Conservation (phyloP, 2,888 invertebrate genomes). For the Stenichneumon culpator region DNA sequence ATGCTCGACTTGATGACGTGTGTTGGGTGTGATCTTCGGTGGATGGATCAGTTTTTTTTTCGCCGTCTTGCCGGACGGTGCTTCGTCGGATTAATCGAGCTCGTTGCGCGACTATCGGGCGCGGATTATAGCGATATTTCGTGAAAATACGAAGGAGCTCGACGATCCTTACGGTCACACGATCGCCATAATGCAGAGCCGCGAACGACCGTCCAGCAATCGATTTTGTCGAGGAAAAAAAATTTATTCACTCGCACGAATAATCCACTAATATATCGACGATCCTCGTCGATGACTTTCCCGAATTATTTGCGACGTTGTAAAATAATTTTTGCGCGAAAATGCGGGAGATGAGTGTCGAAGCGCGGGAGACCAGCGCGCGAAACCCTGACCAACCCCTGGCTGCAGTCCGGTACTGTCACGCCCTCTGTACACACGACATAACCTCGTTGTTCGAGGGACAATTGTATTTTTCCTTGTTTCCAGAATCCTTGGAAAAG, state of each 20-base stretch:
- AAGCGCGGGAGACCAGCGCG: slow-evolving; percentile 84
- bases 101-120: slow-evolving; percentile 45
- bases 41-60: slow-evolving; percentile 55
- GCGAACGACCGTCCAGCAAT: slow-evolving; percentile 16
- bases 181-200: slow-evolving; percentile 81
- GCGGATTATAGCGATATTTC: neutral
- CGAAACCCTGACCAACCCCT: slow-evolving; percentile 83
- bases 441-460: slow-evolving; percentile 69
- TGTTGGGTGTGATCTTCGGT: slow-evolving; percentile 57
- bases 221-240: neutral
- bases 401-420: slow-evolving; percentile 76
- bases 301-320: slow-evolving; percentile 50
- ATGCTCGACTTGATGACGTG: slow-evolving; percentile 75
- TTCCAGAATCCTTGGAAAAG: neutral
- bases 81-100: slow-evolving; percentile 6
- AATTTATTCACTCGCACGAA: slow-evolving; percentile 7
- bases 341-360: slow-evolving; percentile 71
- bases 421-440: slow-evolving; percentile 83
- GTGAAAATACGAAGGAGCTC: slow-evolving; percentile 73
- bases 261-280: neutral
- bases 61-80: neutral
- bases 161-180: slow-evolving; percentile 75
- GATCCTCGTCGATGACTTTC: neutral
- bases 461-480: neutral
- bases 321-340: slow-evolving; percentile 69